These are phyloP conservation scores for Neuroscelio doddi DNA, from an alignment of 2,888 invertebrate species.

Conservation along the genomic window DNA sequence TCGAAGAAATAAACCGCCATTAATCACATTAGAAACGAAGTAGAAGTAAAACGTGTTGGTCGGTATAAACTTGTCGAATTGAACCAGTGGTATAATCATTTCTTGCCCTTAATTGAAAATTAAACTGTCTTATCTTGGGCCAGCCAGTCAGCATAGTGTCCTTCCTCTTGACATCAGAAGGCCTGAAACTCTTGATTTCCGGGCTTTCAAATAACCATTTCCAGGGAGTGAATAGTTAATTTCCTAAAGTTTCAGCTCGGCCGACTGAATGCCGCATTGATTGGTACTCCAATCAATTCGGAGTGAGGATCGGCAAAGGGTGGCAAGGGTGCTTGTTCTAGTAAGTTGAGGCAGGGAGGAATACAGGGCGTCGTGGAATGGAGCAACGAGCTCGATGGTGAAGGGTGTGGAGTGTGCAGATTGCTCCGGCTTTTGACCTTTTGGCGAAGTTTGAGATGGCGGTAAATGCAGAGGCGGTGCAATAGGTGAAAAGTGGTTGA, in stretches of 20 bases:
- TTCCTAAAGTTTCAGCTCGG: conserved; percentile 70
- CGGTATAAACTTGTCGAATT: conserved; percentile 26
- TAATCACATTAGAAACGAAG: background rate
- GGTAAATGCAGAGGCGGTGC: conserved; percentile 14
- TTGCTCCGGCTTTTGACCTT: conserved; percentile 55
- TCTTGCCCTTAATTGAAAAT: conserved; percentile 65
- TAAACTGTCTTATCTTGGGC: conserved; percentile 69
- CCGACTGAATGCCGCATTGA: conserved; percentile 70
- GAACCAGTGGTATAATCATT: conserved; percentile 16
- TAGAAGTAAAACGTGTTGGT: conserved; percentile 9
- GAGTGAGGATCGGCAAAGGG: conserved; percentile 57
- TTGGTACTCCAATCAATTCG: conserved; percentile 71
- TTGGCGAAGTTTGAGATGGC: conserved; percentile 45
- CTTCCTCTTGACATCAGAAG: conserved; percentile 36
- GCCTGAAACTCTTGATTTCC: conserved; percentile 57
- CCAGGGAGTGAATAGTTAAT: conserved; percentile 70
- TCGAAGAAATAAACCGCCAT: too few species aligned
- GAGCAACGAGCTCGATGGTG: conserved; percentile 19
- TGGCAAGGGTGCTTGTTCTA: conserved; percentile 37
- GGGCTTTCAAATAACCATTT: conserved; percentile 68
- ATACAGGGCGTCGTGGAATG: conserved; percentile 23
- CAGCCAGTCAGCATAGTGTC: conserved; percentile 47
- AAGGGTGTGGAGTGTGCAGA: conserved; percentile 54
- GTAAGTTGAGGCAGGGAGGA: conserved; percentile 38
- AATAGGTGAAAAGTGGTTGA: conserved; percentile 21